Evolutionary conservation across 23 tunicate genomes (phyloP), one percentile per base, ranked within the genome.

Genomic region (Trididemnum miniatum): DNA sequence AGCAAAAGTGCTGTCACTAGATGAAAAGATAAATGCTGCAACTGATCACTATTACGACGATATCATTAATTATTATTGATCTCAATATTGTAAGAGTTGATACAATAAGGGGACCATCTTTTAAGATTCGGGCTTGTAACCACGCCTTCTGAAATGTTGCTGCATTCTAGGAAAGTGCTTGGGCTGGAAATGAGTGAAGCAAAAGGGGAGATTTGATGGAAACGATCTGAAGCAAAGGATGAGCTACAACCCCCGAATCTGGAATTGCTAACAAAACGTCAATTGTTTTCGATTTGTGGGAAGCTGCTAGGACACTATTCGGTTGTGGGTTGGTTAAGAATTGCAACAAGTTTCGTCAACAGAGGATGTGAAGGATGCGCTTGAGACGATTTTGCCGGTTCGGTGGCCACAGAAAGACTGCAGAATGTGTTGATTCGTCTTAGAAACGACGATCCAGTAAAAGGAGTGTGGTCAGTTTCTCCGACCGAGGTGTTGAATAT

Each of bases 391-490:
- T 15, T 44, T 44, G 54, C 54, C 15, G 54, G 54, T 44, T 15
- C 54, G 54, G 54, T 15, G 15, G 54, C 54, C 15, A 44, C 54
- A 44, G 15, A 9, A 44, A 44, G 54, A 44, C 54, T 62, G 67
- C 15, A 62, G 22, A 62, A 62, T 4, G 67, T n/a, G 15, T 62
- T 62, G 22, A 62, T 5, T 62, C 67, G 80, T 5, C 24, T 76
- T 71, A 20, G 18, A 2, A 24, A 22, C 24, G 23, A 76, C 26
- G 80, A 76, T 40, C 71, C 65, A 50, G 83, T 28, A 22, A 57
- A 60, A 60, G 83, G 83, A 59, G 26, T 78, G 34, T 57, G 83
- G 83, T 60, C 50, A 7, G 72, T 31, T 57, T 67, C 80, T 39
- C 34, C 59, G 9, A 2, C 28, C 28, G 83, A 25, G 26, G n/a